These are phyloP conservation scores for Glandiceps talaboti DNA, from an alignment of 53 echinoderm and acorn worm species.

Conservation along the genomic window DNA sequence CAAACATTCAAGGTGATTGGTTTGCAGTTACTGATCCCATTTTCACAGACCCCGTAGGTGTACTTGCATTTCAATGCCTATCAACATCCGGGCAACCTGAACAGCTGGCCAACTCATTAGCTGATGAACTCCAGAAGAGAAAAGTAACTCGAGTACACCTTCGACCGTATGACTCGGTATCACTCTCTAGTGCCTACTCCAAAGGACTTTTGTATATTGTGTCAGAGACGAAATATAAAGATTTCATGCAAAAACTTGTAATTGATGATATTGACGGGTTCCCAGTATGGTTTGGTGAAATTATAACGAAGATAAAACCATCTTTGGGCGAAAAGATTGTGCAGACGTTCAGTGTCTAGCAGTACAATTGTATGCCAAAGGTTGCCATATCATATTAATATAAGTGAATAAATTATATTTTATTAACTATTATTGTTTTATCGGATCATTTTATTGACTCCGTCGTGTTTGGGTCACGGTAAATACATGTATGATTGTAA, in stretches of 20 bases:
- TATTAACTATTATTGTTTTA: too few species aligned
- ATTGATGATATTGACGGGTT: background rate
- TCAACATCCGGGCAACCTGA: background rate
- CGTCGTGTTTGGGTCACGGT: too few species aligned
- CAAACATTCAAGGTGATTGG: background rate
- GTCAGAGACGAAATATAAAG: background rate
- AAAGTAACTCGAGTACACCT: background rate
- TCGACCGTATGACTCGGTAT: background rate
- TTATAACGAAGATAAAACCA: background rate
- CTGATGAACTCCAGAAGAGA: background rate
- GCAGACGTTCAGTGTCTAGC: too few species aligned
- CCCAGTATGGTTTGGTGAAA: background rate
- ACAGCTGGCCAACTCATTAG: background rate
- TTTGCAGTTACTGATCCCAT: background rate
- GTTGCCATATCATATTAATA: too few species aligned
- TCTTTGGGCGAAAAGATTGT: too few species aligned
- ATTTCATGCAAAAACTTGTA: background rate
- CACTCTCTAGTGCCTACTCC: background rate
- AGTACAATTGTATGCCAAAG: too few species aligned
- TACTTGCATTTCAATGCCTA: background rate
- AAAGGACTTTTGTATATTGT: background rate
- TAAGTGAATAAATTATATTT: too few species aligned
- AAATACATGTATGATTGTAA: too few species aligned
- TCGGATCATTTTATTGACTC: too few species aligned
- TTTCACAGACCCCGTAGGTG: background rate